These are phyloP conservation scores for Planiliza haematocheilus DNA, from an alignment of 2,113 vertebrate species.

Conservation along the genomic window DNA sequence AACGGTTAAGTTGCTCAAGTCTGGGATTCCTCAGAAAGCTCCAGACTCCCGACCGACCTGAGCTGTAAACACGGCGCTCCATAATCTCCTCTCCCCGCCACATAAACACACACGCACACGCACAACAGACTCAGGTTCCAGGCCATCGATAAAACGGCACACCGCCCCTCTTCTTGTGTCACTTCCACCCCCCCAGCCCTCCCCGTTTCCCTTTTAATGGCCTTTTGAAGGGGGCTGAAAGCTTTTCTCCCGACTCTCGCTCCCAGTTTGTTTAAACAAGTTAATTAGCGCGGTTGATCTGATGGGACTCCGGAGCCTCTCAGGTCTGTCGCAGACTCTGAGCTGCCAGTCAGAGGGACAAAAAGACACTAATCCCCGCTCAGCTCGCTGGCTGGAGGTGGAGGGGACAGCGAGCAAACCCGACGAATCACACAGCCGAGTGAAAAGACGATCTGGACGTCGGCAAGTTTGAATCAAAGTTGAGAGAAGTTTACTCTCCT, in stretches of 20 bases:
- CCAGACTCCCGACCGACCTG: slow-evolving; percentile 52
- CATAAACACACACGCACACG: slow-evolving; percentile 58
- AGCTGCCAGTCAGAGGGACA: slow-evolving; percentile 67
- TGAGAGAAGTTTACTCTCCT: neutral
- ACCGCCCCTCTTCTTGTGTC: slow-evolving; percentile 47
- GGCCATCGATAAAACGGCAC: slow-evolving; percentile 71
- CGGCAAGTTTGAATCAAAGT: slow-evolving; percentile 3
- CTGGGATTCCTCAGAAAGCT: slow-evolving; percentile 70
- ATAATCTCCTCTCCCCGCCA: slow-evolving; percentile 50
- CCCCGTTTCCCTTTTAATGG: slow-evolving; percentile 77
- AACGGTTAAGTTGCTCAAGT: slow-evolving; percentile 69
- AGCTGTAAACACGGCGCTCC: slow-evolving; percentile 46
- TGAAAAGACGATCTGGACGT: neutral
- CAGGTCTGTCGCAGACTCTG: slow-evolving; percentile 63
- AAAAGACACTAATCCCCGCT: slow-evolving; percentile 69
- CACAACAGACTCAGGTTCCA: slow-evolving; percentile 75
- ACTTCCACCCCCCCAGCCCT: slow-evolving; percentile 47
- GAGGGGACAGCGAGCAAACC: slow-evolving; percentile 22
- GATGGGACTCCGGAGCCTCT: slow-evolving; percentile 74
- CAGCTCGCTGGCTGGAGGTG: slow-evolving; percentile 28
- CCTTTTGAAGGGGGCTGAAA: slow-evolving; percentile 84
- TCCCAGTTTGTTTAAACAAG: slow-evolving; percentile 85
- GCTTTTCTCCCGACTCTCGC: slow-evolving; percentile 74
- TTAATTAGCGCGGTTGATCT: slow-evolving; percentile 78
- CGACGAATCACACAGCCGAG: slow-evolving; percentile 28